phyloP scores from a whole-genome alignment of 2,888 invertebrate species.

The Athetis lepigone region DNA sequence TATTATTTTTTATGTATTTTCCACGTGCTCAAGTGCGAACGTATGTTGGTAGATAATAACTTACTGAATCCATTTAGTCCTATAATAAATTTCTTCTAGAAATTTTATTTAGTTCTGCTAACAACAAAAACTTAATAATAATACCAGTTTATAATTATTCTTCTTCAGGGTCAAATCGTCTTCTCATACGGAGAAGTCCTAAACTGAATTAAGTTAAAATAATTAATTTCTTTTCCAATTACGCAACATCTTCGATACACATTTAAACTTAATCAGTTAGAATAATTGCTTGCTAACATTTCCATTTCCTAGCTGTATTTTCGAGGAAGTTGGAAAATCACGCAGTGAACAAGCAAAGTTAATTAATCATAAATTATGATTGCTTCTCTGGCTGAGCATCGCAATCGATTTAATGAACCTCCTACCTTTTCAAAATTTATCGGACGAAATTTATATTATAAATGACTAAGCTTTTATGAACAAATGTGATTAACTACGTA shows the following conservation, averaged over 20 bases:
- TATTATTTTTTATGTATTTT: conserved; percentile 38
- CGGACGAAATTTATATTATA: conserved; percentile 66
- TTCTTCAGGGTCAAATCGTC: background rate
- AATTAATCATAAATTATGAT: conserved; percentile 77
- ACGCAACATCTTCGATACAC: conserved; percentile 26
- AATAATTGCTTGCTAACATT: conserved; percentile 49
- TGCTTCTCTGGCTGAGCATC: conserved; percentile 70
- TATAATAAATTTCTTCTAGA: conserved; percentile 8
- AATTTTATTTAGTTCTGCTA: background rate
- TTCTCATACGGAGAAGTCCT: background rate
- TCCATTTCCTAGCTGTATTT: conserved; percentile 40
- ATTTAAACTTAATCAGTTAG: conserved; percentile 47
- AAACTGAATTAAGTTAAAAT: conserved; percentile 10
- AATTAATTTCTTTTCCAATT: conserved; percentile 26
- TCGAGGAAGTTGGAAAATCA: conserved; percentile 60
- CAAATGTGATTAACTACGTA: conserved; percentile 38
- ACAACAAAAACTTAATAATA: background rate
- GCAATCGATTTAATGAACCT: conserved; percentile 76
- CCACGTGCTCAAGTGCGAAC: background rate
- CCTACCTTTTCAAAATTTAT: conserved; percentile 69
- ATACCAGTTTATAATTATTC: background rate
- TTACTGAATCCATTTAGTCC: conserved; percentile 7
- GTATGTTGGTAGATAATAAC: background rate
- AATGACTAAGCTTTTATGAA: conserved; percentile 64
- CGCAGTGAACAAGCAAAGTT: conserved; percentile 68